These are phyloP conservation scores for Ptilonorhynchus violaceus DNA, from an alignment of 2,113 vertebrate genomes.

Conservation along the genomic window DNA sequence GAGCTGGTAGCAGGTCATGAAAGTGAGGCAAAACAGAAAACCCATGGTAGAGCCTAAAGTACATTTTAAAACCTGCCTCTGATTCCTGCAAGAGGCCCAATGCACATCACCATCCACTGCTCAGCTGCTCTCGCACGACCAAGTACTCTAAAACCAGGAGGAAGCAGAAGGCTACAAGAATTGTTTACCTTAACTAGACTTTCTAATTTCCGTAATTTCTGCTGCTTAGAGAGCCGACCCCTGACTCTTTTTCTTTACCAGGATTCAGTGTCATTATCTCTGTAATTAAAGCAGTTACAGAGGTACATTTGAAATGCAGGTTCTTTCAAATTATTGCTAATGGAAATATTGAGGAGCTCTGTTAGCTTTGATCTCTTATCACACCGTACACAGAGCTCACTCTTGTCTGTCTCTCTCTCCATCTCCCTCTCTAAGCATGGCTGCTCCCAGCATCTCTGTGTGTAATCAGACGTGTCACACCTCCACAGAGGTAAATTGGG, in stretches of 20 bases:
- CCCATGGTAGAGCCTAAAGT: neutral
- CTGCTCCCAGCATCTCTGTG: neutral
- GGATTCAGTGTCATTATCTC: conserved; percentile 39
- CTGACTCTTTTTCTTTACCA: neutral
- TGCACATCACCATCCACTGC: neutral
- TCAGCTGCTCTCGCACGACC: neutral
- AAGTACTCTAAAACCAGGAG: neutral
- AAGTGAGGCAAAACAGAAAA: neutral
- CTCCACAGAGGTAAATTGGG: conserved; percentile 64
- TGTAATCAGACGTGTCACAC: conserved; percentile 70
- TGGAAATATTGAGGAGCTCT: neutral
- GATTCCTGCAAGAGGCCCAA: neutral
- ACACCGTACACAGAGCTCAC: neutral
- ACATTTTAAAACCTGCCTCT: neutral
- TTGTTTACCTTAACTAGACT: conserved; percentile 7
- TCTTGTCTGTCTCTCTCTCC: neutral
- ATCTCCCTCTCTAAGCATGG: neutral
- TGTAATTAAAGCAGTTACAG: conserved; percentile 52
- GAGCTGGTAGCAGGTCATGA: neutral
- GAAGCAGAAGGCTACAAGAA: neutral
- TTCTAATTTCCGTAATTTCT: conserved; percentile 32
- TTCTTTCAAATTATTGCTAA: conserved; percentile 46
- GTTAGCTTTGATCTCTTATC: conserved; percentile 66
- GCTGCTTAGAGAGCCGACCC: neutral
- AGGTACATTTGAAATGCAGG: conserved; percentile 13